Conservation (phyloP, 2,797 vertebrate genomes). For the Gymnopithys bicolor region DNA sequence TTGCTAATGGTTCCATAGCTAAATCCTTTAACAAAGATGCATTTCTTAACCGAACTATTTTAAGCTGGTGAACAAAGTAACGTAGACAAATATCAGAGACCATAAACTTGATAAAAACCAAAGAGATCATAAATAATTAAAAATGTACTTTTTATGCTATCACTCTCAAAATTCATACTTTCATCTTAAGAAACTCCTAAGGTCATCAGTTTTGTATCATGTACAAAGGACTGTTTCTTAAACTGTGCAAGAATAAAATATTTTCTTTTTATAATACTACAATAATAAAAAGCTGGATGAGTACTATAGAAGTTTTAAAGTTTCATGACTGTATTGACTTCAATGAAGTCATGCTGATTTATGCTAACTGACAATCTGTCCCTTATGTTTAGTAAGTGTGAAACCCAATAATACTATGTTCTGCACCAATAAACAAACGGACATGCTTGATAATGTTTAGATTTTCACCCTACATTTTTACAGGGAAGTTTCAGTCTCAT, state of each 20-base stretch:
- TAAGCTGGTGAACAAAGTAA: not conserved
- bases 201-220: not conserved
- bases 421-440: not conserved
- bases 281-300: not conserved
- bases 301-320: not conserved
- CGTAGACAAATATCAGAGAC: not conserved
- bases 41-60: not conserved
- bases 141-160: not conserved
- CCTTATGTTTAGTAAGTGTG: not conserved
- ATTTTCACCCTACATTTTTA: not conserved
- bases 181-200: not conserved
- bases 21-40: not conserved
- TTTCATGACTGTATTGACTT: not conserved
- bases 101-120: not conserved
- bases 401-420: not conserved
- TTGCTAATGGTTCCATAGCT: not conserved
- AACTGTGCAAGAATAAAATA: not conserved
- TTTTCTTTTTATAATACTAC: not conserved
- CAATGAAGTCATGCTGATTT: not conserved
- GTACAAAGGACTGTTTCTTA: not conserved
- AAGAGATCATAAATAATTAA: not conserved
- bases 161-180: not conserved
- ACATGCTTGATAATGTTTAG: not conserved
- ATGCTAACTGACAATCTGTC: not conserved
- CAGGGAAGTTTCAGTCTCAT: not conserved